These are phyloP conservation scores for Chloropsis cyanopogon DNA, from an alignment of 2,113 vertebrate species.

Conservation along the genomic window DNA sequence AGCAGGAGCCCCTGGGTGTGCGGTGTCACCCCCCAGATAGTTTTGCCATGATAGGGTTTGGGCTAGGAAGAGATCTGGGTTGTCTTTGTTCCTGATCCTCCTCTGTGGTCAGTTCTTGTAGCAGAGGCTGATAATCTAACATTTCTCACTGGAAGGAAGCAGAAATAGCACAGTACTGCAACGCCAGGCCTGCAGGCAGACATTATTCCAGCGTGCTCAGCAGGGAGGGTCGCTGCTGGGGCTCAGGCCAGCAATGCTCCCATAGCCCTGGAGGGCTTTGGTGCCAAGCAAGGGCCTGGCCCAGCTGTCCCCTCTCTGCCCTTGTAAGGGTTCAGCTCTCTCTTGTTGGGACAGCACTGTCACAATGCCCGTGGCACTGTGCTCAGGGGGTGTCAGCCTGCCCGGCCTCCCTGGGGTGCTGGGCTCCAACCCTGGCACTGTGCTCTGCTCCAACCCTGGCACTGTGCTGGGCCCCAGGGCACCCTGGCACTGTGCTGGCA, in stretches of 20 bases:
- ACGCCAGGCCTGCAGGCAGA: background rate
- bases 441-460: background rate
- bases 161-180: background rate
- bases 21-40: background rate
- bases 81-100: background rate
- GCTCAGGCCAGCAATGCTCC: rapidly evolving
- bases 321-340: background rate
- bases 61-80: background rate
- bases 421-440: background rate
- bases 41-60: background rate
- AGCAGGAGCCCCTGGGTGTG: background rate
- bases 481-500: background rate
- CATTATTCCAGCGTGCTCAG: background rate
- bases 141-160: background rate
- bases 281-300: background rate
- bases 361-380: rapidly evolving
- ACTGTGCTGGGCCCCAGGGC: background rate
- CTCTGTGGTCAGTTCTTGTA: background rate
- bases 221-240: rapidly evolving
- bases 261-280: rapidly evolving
- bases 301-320: background rate
- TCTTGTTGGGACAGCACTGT: rapidly evolving
- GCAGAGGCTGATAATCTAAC: background rate
- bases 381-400: background rate
- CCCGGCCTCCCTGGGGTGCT: background rate